Evolutionary conservation across 2,113 vertebrate genomes (phyloP), one percentile per base, ranked within the genome.

Genomic region (Lagopus leucura): DNA sequence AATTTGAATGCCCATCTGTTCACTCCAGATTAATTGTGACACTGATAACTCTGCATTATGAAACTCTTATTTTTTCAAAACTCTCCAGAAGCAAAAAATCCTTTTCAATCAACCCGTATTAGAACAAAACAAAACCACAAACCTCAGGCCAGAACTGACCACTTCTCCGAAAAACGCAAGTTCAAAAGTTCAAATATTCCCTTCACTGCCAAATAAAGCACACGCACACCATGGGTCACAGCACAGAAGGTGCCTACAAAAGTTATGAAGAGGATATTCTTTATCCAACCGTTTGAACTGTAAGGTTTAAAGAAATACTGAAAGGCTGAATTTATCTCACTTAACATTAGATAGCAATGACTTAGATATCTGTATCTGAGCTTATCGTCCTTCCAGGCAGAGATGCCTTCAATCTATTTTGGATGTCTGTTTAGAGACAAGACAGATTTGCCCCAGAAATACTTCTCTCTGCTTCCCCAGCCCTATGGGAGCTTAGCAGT

Each of bases 1-100:
- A 96, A 90, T 97, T 88, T 92, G 90, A 95, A 95, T 94, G 94
- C 79, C 96, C 95, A 96, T 94, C 96, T 97, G 96, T 93, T 97
- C 93, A 69, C 34, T 84, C 70, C 91, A 94, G 89, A 96, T 92
- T 95, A 92, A 94, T 83, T 75, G 61, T 95, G 76, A 92, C 72
- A 95, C 65, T 72, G 82, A 93, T 91, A 94, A 81, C 22, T 94
- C n/a, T 73, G 48, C 28, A 66, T 89, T 83, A 82, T 54, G 36
- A 88, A 91, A 74, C 66, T 58, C n/a, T 45, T 78, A 43, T 71
- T 90, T 86, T 85, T 90, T 74, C 14, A 38, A 91, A 92, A 38
- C 25, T 36, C 52, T 77, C 34, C 22, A 66, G 81, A 78, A 54
- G 4, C 13, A 82, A 84, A 24, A 55, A 8, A 1, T 4, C 13